phyloP scores from a whole-genome alignment of 2,113 vertebrate genomes.

The Spea bombifrons region DNA sequence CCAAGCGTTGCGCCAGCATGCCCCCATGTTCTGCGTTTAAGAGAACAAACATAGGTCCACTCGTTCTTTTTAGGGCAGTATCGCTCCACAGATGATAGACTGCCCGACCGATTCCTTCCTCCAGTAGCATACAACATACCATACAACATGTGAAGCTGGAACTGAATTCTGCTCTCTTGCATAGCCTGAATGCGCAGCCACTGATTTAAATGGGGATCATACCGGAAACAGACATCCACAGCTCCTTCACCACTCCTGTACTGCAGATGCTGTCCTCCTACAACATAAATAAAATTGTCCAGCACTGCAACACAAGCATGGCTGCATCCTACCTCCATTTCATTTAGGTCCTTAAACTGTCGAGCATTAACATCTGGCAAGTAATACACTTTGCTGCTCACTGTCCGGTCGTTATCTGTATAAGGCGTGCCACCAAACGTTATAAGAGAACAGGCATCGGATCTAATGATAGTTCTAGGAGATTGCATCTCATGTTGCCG shows the following conservation, averaged over 20 bases:
- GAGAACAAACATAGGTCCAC: slow-evolving; percentile 84
- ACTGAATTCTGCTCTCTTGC: slow-evolving; percentile 95
- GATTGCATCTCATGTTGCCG: slow-evolving; percentile 96
- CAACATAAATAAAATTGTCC: slow-evolving; percentile 93
- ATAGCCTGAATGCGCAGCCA: slow-evolving; percentile 91
- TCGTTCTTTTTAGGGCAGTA: slow-evolving; percentile 88
- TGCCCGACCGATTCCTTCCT: slow-evolving; percentile 89
- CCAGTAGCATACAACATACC: slow-evolving; percentile 88
- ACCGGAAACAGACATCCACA: slow-evolving; percentile 85
- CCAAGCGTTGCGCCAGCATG: slow-evolving; percentile 80
- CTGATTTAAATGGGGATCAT: slow-evolving; percentile 84
- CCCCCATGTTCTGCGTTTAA: slow-evolving; percentile 93
- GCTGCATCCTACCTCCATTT: slow-evolving; percentile 91
- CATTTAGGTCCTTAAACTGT: slow-evolving; percentile 87
- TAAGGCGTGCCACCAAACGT: slow-evolving; percentile 93
- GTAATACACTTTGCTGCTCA: slow-evolving; percentile 83
- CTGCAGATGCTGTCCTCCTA: slow-evolving; percentile 90
- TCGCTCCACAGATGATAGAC: slow-evolving; percentile 87
- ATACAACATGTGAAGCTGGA: slow-evolving; percentile 81
- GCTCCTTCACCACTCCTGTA: slow-evolving; percentile 94
- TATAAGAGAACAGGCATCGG: slow-evolving; percentile 77
- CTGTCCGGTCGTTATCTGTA: slow-evolving; percentile 87
- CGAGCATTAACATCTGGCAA: slow-evolving; percentile 71
- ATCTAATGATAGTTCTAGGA: slow-evolving; percentile 78
- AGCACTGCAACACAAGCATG: slow-evolving; percentile 88